Evolutionary conservation across 2,797 vertebrate genomes (phyloP), one percentile per base, ranked within the genome.

Genomic region (Anniella stebbinsi): DNA sequence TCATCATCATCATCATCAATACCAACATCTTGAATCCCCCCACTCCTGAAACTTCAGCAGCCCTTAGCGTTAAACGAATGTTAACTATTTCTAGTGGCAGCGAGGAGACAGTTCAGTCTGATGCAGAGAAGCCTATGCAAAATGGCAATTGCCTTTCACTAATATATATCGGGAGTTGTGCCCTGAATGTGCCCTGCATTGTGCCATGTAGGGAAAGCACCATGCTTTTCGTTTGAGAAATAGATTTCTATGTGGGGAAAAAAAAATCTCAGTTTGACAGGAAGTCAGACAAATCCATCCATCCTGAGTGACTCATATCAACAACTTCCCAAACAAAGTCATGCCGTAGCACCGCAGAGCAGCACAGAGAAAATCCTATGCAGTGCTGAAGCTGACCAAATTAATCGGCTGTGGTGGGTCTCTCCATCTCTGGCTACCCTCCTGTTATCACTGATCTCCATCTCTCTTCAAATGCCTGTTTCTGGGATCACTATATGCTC

Each of bases 181-280:
- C 57, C 54, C 9, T 30, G 33, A 21, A 66, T 60, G n/a, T 69
- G 25, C n/a, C n/a, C n/a, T n/a, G n/a, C 54, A 81, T 38, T 81
- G 28, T 0, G n/a, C 48, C 60, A n/a, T 4, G 5, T 0, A 36
- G 1, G 67, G 33, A 81, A 57, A 91, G 89, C 70, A 5, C 30
- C n/a, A 60, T 0, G 21, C 69, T 91, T 92, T 94, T 67, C 57
- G 75, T 28, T 36, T 45, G 80, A 63, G 90, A 93, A 93, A 76
- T 5, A 0, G 0, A 41, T 66, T 90, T 66, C 57, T 12, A 0
- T 38, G 78, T 8, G 18, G 21, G 21, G 88, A 60, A 38, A 10
- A 88, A 76, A 87, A 92, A 83, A 87, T 77, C 48, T 88, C 0
- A 0, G 54, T 91, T 77, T 90, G 92, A 70, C 91, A 88, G 88